Base-by-base conservation (phyloP, 2,888 invertebrate species). In the Rhingia rostrata region DNA sequence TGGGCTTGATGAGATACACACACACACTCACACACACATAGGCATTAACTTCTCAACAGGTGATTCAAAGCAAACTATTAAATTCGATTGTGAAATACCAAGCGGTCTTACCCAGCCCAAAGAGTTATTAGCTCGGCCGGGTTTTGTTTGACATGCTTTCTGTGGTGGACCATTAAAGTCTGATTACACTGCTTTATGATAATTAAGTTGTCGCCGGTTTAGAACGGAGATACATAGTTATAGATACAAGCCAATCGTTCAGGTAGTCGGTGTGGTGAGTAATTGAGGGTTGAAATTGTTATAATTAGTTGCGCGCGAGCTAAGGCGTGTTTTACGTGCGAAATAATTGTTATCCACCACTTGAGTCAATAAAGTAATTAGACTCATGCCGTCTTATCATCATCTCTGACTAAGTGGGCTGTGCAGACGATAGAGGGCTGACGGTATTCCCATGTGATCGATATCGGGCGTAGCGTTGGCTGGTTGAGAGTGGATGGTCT, bases 21-120 rank as follows among this genome's bases (percentile, higher is more conserved):
- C 37, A 61, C 54, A 2, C 32, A 30, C 60, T 47, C 47, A 41
- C 51, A 22, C 14, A 39, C 41, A 56, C 49, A 30, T 41, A 39
- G 41, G 6, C 49, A 43, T 35, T 10, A 4, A 51, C 51, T 35
- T 9, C 61, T 43, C 33, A 41, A 67, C 67, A 77, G 61, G 67
- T 77, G 75, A 77, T 53, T 61, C 67, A 77, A 61, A 37, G 35
- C 37, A 60, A 67, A 5, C 9, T 64, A 75, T 77, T 77, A n/a
- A 53, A 39, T 67, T 37, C 35, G 39, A 77, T 77, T 60, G 75
- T 77, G 75, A 77, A 77, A 77, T 75, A 58, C 47, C 14, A 49
- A 32, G 4, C 47, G 47, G 12, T 47, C 47, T 6, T 47, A 12
- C 1, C 47, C 12, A 2, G 22, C 47, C 4, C 41, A 41, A 12